These are phyloP conservation scores for Trididemnum clinides DNA, from an alignment of 23 tunicate species.

Conservation along the genomic window DNA sequence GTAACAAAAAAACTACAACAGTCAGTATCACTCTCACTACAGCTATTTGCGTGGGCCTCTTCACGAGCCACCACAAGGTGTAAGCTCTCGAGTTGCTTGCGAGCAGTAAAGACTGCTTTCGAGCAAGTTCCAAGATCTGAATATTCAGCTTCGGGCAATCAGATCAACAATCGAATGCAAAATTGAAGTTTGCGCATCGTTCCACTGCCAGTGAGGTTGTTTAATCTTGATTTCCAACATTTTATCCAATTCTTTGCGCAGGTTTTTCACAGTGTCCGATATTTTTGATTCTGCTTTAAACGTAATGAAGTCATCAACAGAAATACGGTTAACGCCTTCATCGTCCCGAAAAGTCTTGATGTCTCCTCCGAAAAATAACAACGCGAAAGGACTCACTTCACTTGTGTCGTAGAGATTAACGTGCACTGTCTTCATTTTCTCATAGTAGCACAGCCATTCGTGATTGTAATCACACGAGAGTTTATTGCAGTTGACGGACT, in stretches of 20 bases:
- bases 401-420: slow-evolving; percentile 69
- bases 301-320: slow-evolving; percentile 82
- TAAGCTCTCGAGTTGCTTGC: too few species aligned
- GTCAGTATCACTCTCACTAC: too few species aligned
- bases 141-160: slow-evolving; percentile 20
- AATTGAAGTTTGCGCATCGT: slow-evolving; percentile 9
- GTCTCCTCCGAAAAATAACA: slow-evolving; percentile 84
- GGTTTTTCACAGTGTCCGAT: slow-evolving; percentile 57
- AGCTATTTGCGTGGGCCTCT: too few species aligned
- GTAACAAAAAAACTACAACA: too few species aligned
- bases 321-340: slow-evolving; percentile 48
- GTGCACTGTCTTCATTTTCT: slow-evolving; percentile 68
- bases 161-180: slow-evolving; percentile 30
- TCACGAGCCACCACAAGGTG: too few species aligned
- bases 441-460: slow-evolving; percentile 83
- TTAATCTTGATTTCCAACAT: slow-evolving; percentile 55
- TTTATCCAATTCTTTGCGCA: slow-evolving; percentile 68
- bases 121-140: too few species aligned
- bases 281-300: slow-evolving; percentile 55
- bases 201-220: slow-evolving; percentile 21
- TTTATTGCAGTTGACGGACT: slow-evolving; percentile 63
- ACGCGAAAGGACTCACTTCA: slow-evolving; percentile 64
- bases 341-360: slow-evolving; percentile 44
- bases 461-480: slow-evolving; percentile 27
- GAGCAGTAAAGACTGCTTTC: too few species aligned